These are phyloP conservation scores for Cerastoderma edule DNA, from an alignment of 2,888 invertebrate genomes.

Conservation along the genomic window DNA sequence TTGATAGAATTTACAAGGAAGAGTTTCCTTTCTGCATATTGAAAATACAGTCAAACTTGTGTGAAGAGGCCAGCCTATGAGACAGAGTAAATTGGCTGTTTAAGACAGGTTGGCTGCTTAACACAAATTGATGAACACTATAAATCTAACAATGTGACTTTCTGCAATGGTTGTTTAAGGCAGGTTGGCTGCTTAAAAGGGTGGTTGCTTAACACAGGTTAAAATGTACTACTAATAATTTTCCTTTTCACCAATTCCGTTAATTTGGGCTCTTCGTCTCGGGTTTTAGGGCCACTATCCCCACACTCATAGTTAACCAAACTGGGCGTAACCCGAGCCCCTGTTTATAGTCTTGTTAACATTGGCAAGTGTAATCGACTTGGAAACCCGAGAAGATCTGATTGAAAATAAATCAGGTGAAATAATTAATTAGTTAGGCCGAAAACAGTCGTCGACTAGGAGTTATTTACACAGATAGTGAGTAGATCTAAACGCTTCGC, in stretches of 20 bases:
- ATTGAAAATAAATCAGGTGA: constrained; percentile 56
- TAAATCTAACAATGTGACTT: too few species aligned
- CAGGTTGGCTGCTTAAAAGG: too few species aligned
- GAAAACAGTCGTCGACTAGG: constrained; percentile 20
- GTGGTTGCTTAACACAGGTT: too few species aligned
- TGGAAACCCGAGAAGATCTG: constrained; percentile 17
- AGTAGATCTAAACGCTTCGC: too few species aligned
- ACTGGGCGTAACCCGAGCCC: constrained; percentile 1
- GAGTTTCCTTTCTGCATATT: too few species aligned
- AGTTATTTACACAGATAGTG: constrained; percentile 20
- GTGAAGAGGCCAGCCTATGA: too few species aligned
- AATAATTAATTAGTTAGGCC: constrained; percentile 63
- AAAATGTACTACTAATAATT: constrained; percentile 10
- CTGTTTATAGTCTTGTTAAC: constrained; percentile 13
- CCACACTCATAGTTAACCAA: constrained; percentile 8
- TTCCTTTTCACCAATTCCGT: constrained; percentile 9
- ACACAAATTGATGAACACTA: too few species aligned
- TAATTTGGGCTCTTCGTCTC: constrained; percentile 4
- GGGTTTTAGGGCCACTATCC: constrained; percentile 10
- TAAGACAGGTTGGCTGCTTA: too few species aligned
- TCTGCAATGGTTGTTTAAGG: too few species aligned
- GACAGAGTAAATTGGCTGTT: too few species aligned
- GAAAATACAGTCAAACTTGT: too few species aligned
- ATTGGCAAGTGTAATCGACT: constrained; percentile 18
- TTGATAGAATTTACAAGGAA: too few species aligned